A percentile compares a stretch with the other conserved stretches of the same genome.
Conservation (phyloP, 2,888 invertebrate genomes). For the Gonocerus acuteangulatus region DNA sequence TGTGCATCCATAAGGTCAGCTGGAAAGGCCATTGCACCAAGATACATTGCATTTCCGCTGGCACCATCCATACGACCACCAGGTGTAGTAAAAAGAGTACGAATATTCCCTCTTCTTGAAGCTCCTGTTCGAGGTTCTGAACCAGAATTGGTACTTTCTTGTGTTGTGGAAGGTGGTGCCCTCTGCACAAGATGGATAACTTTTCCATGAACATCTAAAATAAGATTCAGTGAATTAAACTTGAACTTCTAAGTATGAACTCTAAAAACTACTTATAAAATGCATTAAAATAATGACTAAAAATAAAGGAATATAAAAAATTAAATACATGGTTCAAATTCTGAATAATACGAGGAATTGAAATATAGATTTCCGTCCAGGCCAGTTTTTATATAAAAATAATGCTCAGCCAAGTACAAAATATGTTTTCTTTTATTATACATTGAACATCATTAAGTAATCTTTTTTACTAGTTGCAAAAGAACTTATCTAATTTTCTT, state of each 20-base stretch:
- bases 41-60: conserved; percentile 50
- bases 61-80: conserved; percentile 39
- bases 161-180: conserved; percentile 60
- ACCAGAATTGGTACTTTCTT: conserved; percentile 27
- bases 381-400: no score
- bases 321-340: no score
- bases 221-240: conserved; percentile 6
- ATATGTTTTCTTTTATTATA: no score
- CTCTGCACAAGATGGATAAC: conserved; percentile 87
- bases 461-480: no score
- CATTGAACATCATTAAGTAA: no score
- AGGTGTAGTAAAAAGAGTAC: conserved; percentile 31
- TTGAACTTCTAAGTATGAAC: no score
- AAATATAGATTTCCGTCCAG: no score
- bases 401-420: no score
- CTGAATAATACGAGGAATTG: no score
- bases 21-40: conserved; percentile 54
- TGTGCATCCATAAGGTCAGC: conserved; percentile 42
- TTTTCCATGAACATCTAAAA: conserved; percentile 84
- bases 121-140: conserved; percentile 38
- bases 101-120: conserved; percentile 26
- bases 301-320: no score
- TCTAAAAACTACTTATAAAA: no score
- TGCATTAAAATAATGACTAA: neutral
- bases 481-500: no score